Conservation (phyloP, 1,140 invertebrate genomes). For the Helicorthomorpha holstii region DNA sequence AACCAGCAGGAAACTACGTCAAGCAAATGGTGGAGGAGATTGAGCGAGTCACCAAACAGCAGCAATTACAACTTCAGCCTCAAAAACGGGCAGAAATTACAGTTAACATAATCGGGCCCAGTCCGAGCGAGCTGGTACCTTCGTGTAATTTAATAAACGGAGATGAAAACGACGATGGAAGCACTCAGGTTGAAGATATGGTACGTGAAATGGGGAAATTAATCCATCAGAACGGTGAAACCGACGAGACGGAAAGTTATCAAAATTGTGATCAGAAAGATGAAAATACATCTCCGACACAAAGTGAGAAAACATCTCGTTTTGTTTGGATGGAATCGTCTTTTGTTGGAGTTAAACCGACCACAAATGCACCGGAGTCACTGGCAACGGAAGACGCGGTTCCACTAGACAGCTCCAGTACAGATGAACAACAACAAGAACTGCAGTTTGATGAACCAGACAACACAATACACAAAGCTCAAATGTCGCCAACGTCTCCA, state of each 20-base stretch:
- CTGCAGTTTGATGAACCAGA: too few relatives aligned
- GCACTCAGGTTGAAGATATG: not conserved
- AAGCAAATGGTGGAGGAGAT: not conserved
- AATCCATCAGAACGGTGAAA: not conserved
- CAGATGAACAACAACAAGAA: not conserved
- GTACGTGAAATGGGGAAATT: constrained; percentile 1
- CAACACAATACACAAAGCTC: not conserved
- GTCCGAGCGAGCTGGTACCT: not conserved
- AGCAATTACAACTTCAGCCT: not conserved
- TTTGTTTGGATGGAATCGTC: constrained; percentile 16
- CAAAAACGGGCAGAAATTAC: not conserved
- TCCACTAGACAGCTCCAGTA: not conserved
- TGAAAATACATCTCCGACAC: too few relatives aligned
- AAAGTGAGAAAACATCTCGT: too few relatives aligned
- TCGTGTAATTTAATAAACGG: not conserved
- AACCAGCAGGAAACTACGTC: constrained; percentile 19
- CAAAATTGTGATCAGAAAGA: too few relatives aligned
- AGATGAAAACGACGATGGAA: not conserved
- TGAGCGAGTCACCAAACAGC: not conserved
- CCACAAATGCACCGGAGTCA: not conserved
- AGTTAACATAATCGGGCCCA: not conserved
- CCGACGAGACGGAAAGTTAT: not conserved
- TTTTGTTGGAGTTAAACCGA: constrained; percentile 10
- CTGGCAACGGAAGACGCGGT: not conserved
- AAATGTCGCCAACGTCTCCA: not conserved